Base-by-base conservation (phyloP, 2,888 invertebrate species). In the Beris morrisii region DNA sequence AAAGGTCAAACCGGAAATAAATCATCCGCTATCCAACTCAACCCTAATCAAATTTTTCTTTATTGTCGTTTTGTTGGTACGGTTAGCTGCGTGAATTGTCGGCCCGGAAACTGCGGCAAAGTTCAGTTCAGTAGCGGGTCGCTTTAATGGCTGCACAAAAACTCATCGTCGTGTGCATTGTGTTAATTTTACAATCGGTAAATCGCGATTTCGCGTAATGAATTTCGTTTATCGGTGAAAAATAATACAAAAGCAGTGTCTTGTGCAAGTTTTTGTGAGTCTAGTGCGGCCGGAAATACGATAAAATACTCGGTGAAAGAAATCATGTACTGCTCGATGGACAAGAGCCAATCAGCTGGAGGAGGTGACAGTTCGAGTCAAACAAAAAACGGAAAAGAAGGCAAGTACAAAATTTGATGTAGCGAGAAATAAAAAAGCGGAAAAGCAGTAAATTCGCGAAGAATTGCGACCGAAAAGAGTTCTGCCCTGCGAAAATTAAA, bases 341-440 rank as follows among this genome's bases (percentile, higher is more conserved):
- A 88, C 84, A 88, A 88, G 84, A 88, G 86, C 82, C 87, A 86
- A 82, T 85, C 85, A 83, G 88, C 86, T 87, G 87, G 85, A 84
- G 87, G 84, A 84, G 87, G 85, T 83, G 77, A 78, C 73, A 87
- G 87, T 79, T 87, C 86, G 83, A 85, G 84, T 82, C 82, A 86
- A 80, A 86, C 86, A 84, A 87, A 84, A 84, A 83, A 80, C 77
- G 85, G 86, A 83, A 89, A 88, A 86, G 89, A 89, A 84, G 88
- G 89, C 88, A 85, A 87, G 88, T 85, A 73, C 52, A 45, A 38
- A 38, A 38, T 7, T 38, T 38, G 2, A 38, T 38, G 38, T 38
- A 38, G 7, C 9, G 7, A 38, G 5, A 38, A 7, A 38, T 9
- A 38, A 38, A 9, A 38, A 38, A 38, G 4, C 9, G 22, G 3